phyloP scores from a whole-genome alignment of 2,113 vertebrate species.

The Catagonus wagneri region DNA sequence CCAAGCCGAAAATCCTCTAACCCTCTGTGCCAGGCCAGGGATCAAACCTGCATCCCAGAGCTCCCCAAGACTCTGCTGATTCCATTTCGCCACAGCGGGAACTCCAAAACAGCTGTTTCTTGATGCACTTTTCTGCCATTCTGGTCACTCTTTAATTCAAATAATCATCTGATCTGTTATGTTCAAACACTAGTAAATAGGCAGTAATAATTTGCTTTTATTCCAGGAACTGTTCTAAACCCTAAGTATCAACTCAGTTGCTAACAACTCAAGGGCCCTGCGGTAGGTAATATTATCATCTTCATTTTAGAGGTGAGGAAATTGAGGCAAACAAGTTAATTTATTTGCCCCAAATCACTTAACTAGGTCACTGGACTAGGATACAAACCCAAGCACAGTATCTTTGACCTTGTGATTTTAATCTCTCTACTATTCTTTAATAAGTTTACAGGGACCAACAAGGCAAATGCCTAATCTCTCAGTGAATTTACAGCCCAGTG shows the following conservation, averaged over 20 bases:
- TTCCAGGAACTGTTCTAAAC: conserved; percentile 9
- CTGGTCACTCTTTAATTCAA: conserved; percentile 49
- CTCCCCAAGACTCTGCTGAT: no score
- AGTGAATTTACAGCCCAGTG: background rate
- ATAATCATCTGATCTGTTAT: background rate
- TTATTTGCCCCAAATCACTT: background rate
- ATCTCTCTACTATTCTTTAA: background rate
- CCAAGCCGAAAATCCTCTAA: no score
- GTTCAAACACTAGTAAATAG: background rate
- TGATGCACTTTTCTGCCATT: background rate
- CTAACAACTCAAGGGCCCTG: background rate
- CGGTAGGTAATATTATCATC: conserved; percentile 23
- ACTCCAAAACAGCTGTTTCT: no score
- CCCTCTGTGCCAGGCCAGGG: no score
- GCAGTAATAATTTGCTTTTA: background rate
- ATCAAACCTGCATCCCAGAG: no score
- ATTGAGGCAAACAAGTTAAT: background rate
- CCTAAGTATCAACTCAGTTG: background rate
- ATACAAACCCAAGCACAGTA: background rate
- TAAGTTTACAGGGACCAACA: conserved; percentile 34
- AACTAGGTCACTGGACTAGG: background rate
- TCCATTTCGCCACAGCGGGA: no score
- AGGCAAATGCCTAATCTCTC: background rate
- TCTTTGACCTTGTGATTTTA: background rate
- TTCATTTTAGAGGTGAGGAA: conserved; percentile 25